Evolutionary conservation across 2,113 vertebrate species (phyloP).

Genomic region (Oostethus manadensis): DNA sequence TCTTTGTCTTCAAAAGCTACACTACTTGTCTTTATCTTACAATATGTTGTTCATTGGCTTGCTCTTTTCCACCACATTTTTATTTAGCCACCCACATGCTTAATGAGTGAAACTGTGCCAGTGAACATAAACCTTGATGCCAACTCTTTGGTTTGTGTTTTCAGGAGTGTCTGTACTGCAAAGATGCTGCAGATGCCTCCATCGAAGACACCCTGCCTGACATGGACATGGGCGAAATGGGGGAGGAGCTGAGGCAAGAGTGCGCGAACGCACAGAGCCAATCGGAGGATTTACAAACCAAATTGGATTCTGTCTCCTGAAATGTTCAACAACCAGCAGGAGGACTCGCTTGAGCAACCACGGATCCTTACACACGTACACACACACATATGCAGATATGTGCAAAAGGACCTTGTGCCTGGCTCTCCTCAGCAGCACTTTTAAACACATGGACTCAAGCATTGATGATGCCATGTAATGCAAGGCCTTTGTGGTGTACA

Average conservation of each 20-base stretch:
- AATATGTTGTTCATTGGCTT: too few relatives aligned
- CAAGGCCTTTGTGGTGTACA: not conserved
- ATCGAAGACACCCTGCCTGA: constrained; percentile 73
- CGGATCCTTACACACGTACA: constrained; percentile 6
- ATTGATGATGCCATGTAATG: not conserved
- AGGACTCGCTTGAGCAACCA: constrained; percentile 6
- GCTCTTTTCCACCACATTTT: too few relatives aligned
- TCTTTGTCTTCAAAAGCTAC: too few relatives aligned
- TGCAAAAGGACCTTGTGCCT: constrained; percentile 23
- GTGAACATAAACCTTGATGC: not conserved
- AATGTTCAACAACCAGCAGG: constrained; percentile 2
- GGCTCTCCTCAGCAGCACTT: constrained; percentile 6
- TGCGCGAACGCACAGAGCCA: constrained; percentile 43
- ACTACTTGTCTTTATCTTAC: too few relatives aligned
- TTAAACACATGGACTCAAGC: constrained; percentile 11
- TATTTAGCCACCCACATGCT: too few relatives aligned
- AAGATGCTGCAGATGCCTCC: constrained; percentile 54
- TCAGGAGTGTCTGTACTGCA: constrained; percentile 86
- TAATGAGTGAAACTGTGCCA: too few relatives aligned
- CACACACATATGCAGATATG: constrained; percentile 8
- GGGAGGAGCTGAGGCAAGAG: constrained; percentile 68
- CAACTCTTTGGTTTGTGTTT: constrained; percentile 17
- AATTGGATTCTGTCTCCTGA: constrained; percentile 42
- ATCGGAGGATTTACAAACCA: constrained; percentile 33
- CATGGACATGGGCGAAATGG: constrained; percentile 74